Evolutionary conservation across 1,140 invertebrate genomes (phyloP).

Genomic region (Papilio dardanus): DNA sequence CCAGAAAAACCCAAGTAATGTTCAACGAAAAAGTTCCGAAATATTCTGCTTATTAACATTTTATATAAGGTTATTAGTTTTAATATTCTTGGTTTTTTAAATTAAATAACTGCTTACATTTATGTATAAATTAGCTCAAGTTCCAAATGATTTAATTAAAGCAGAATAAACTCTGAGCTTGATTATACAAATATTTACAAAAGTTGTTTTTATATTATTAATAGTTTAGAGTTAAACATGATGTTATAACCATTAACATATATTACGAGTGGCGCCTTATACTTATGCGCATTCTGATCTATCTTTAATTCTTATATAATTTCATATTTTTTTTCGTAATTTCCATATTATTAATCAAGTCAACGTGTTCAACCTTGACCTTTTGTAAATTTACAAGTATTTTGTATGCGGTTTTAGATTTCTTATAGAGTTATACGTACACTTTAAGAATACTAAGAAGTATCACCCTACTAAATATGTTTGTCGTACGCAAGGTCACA

Average conservation of each 20-base stretch:
- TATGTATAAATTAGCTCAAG: not conserved
- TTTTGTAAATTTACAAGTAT: slow-evolving; percentile 20
- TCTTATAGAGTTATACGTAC: not conserved
- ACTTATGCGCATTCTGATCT: slow-evolving; percentile 22
- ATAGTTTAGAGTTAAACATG: not conserved
- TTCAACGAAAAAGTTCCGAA: no score
- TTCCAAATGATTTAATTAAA: not conserved
- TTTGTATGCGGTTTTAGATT: slow-evolving; percentile 23
- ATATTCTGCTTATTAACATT: no score
- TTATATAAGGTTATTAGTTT: no score
- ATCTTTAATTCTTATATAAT: slow-evolving; percentile 6
- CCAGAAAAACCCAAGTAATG: no score
- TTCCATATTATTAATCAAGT: slow-evolving; percentile 14
- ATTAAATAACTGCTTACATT: not conserved
- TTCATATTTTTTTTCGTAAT: slow-evolving; percentile 1
- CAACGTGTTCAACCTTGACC: slow-evolving; percentile 11
- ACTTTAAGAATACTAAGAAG: slow-evolving; percentile 18
- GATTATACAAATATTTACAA: not conserved
- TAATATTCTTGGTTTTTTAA: no score
- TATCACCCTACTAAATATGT: not conserved
- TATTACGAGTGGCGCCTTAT: slow-evolving; percentile 13
- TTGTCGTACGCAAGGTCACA: slow-evolving; percentile 3
- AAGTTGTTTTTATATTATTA: not conserved
- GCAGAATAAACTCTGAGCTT: not conserved
- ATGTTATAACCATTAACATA: not conserved